Base-by-base conservation (phyloP, 1,140 invertebrate species). In the Rhyzopertha dominica region DNA sequence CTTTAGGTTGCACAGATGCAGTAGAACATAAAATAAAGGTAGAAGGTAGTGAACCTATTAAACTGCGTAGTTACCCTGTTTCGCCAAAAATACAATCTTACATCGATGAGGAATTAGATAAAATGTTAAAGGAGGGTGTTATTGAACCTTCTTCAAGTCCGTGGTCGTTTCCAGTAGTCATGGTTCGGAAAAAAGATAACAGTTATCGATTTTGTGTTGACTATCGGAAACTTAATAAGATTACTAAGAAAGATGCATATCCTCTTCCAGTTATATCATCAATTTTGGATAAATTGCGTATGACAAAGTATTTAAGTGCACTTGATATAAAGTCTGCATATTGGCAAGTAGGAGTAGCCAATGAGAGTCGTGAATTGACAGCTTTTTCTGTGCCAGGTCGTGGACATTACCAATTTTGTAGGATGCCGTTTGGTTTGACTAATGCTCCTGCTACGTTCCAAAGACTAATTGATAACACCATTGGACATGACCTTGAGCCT, bases 401-500 rank as follows among this genome's bases (percentile, higher is more conserved):
- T 10, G 61, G 63, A 0, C 32, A 58, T 3, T 63, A 31, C 44
- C 53, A 65, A 16, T 65, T 59, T 47, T 53, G 46, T 14, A 14
- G 30, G 8, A 61, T 53, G 38, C 38, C 58, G 3, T 63, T 59
- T 43, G 59, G 61, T 1, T 18, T 65, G 4, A 39, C 41, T 4
- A 55, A 70, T 48, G 58, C 59, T 1, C 56, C 67, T 1, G 56
- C 57, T 0, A 66, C 62, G 0, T 67, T 69, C 22, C 59, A 68
- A 36, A 47, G 63, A 5, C 39, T 58, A 22, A 59, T 62, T 49
- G 59, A 61, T 35, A 30, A 17, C 2, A 26, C 64, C 5, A 54
- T 66, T 41, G 35, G 31, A 2, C 16, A 46, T 17, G 39, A 48
- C 35, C 22, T 51, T 8, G 43, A 55, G 14, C 53, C 43, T 16